Evolutionary conservation across 2,888 invertebrate genomes (phyloP), one percentile per base, ranked within the genome.

Genomic region (Cantharis rufa): DNA sequence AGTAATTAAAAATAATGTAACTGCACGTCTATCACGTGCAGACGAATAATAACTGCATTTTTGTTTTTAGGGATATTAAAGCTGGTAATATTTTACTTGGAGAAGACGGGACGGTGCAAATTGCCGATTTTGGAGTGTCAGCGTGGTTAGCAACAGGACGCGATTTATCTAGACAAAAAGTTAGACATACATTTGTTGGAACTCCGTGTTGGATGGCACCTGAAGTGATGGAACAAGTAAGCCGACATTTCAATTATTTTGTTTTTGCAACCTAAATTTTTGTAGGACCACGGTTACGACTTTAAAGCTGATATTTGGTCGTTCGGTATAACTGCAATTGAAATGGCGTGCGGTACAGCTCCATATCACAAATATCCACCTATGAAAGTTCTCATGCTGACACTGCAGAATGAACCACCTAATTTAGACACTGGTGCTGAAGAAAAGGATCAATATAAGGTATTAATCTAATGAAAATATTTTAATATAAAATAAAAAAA

Each of bases 161-260:
- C 74, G 98, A 98, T 88, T 89, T 97, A 78, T 96, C 97, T 5
- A 91, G 98, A 69, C 98, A 98, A 88, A 97, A 97, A 90, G 96
- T 98, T 18, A 91, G 99, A 62, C 98, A 99, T 87, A 98, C 98
- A 0, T 99, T 99, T 89, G 99, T 99, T 1, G 99, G 99, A 11
- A 99, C 99, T 0, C 98, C 98, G 0, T 99, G 98, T 86, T 99
- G 98, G 98, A 98, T 98, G 98, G 98, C 99, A 2, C 99, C 99
- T 1, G 99, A 99, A 90, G 99, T 99, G 81, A 99, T 99, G 98
- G 97, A 98, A 89, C 97, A 97, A 91, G 94, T 94, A 88, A 77
- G 72, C 24, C 4, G 3, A 48, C 48, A n/a, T 32, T 32, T 13
- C 32, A 66, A 28, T 72, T 32, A n/a, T 66, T 72, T 61, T 62